phyloP scores from a whole-genome alignment of 2,113 vertebrate species.

The Hippocampus comes region DNA sequence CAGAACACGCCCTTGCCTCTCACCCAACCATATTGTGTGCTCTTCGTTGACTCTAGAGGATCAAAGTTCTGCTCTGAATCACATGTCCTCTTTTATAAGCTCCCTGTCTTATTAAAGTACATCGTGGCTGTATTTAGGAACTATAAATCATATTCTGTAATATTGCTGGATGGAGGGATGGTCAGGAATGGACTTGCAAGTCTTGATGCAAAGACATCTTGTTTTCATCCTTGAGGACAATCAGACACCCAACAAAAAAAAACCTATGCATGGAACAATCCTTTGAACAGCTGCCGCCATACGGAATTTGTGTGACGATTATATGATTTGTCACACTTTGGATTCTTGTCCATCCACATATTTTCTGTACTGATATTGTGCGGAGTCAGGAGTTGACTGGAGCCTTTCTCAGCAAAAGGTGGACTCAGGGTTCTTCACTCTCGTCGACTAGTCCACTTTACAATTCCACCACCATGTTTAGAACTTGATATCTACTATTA shows the following conservation, averaged over 20 bases:
- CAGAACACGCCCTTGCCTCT: slow-evolving; percentile 16
- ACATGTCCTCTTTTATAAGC: slow-evolving; percentile 64
- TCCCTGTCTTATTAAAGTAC: slow-evolving; percentile 66
- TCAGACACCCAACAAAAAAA: slow-evolving; percentile 23
- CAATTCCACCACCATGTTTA: too few relatives aligned
- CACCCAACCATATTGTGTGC: slow-evolving; percentile 30
- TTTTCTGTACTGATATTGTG: background rate
- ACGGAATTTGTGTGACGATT: slow-evolving; percentile 35
- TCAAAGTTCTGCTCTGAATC: slow-evolving; percentile 70
- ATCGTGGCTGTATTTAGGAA: slow-evolving; percentile 55
- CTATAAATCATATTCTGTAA: slow-evolving; percentile 72
- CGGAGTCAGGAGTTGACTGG: background rate
- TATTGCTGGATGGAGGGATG: slow-evolving; percentile 48
- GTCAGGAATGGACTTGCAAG: slow-evolving; percentile 19
- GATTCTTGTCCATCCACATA: background rate
- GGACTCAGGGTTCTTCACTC: background rate
- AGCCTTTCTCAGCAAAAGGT: background rate
- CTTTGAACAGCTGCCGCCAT: slow-evolving; percentile 54
- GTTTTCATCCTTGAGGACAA: slow-evolving; percentile 56
- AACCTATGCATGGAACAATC: slow-evolving; percentile 41
- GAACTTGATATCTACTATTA: too few relatives aligned
- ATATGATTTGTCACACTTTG: background rate
- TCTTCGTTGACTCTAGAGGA: slow-evolving; percentile 49
- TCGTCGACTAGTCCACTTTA: background rate
- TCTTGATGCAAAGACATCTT: slow-evolving; percentile 59